phyloP scores from a whole-genome alignment of 2,113 vertebrate species.

The Pterocles gutturalis region DNA sequence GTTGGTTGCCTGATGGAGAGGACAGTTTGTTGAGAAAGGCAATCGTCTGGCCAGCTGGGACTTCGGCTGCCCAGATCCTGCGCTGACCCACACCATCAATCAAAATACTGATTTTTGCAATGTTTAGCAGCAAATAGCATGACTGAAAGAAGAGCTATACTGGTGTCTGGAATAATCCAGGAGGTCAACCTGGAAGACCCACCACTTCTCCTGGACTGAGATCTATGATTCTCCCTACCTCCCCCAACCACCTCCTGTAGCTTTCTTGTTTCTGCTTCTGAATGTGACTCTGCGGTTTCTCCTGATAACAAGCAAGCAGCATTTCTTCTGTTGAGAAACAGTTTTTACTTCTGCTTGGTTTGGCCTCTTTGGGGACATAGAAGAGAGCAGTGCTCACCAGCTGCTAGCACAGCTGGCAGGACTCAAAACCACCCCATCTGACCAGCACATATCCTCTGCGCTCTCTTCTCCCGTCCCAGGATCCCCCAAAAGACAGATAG shows the following conservation, averaged over 20 bases:
- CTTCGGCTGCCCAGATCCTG: not conserved
- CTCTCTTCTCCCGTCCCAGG: not conserved
- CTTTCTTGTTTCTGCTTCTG: not conserved
- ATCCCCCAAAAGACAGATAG: not conserved
- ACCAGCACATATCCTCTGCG: not conserved
- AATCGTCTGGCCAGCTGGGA: not conserved
- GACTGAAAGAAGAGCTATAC: not conserved
- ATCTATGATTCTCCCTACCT: not conserved
- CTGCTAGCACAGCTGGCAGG: not conserved
- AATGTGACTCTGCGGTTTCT: not conserved
- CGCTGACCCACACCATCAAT: rapidly evolving
- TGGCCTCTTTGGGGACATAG: not conserved
- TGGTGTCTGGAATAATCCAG: not conserved
- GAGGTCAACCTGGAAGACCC: not conserved
- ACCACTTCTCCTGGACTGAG: not conserved
- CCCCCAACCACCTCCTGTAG: not conserved
- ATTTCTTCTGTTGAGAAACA: not conserved
- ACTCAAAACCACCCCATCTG: not conserved
- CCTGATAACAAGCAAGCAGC: not conserved
- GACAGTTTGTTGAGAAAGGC: not conserved
- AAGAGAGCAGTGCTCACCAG: not conserved
- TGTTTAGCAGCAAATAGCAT: not conserved
- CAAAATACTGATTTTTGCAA: not conserved
- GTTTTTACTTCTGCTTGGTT: not conserved
- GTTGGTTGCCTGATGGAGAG: not conserved